Conservation (phyloP, 2,888 invertebrate genomes). For the Eupithecia pulchellata region DNA sequence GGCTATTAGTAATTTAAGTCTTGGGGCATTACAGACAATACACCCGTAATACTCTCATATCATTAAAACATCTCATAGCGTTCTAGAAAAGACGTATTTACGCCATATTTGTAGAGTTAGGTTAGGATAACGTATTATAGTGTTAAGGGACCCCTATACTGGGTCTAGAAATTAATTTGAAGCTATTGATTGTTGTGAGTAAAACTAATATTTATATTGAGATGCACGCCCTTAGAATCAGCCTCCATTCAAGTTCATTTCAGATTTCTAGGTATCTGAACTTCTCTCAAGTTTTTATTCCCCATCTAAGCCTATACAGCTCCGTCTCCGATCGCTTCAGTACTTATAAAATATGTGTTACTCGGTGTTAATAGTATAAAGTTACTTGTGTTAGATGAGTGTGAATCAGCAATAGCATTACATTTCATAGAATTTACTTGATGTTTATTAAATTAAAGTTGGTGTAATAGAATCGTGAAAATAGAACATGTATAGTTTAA, state of each 20-base stretch:
- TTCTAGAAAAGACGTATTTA: slow-evolving; percentile 76
- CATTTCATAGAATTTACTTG: slow-evolving; percentile 19
- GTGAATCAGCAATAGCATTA: slow-evolving; percentile 22
- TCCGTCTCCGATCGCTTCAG: slow-evolving; percentile 2
- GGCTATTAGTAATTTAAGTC: slow-evolving; percentile 48
- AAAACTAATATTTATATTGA: slow-evolving; percentile 13
- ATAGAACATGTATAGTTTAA: slow-evolving; percentile 48
- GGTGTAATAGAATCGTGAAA: slow-evolving; percentile 22
- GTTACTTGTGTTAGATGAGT: slow-evolving; percentile 15
- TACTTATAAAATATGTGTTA: slow-evolving; percentile 13
- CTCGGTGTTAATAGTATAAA: slow-evolving; percentile 12
- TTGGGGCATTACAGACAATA: slow-evolving; percentile 45
- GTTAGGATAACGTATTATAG: slow-evolving; percentile 64
- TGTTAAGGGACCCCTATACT: slow-evolving; percentile 69
- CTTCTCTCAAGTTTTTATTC: background rate
- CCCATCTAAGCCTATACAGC: background rate
- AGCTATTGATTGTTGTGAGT: slow-evolving; percentile 30
- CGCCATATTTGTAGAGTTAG: slow-evolving; percentile 64
- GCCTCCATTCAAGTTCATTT: background rate
- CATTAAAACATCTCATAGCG: slow-evolving; percentile 82
- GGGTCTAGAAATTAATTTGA: slow-evolving; percentile 53
- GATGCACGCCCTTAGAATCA: slow-evolving; percentile 15
- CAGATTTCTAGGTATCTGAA: background rate
- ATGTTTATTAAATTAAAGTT: slow-evolving; percentile 16
- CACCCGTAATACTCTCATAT: slow-evolving; percentile 70